A percentile compares a stretch with the other conserved stretches of the same genome.
phyloP scores from a whole-genome alignment of 2,888 invertebrate genomes.

The Drosophila emarginata region DNA sequence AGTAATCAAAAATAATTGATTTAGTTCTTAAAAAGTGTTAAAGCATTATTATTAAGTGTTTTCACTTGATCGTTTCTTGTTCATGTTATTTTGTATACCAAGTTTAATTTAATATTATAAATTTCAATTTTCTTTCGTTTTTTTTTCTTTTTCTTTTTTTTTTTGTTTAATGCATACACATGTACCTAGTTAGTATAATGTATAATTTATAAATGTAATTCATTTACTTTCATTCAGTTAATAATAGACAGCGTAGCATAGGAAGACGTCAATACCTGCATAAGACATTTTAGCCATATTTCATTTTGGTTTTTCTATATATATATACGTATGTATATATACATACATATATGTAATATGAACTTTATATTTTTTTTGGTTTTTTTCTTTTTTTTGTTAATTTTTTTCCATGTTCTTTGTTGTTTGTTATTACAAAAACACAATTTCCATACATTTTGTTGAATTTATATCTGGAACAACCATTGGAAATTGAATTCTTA shows the following conservation, averaged over 20 bases:
- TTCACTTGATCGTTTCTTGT: slow-evolving; percentile 24
- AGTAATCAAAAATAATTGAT: slow-evolving; percentile 18
- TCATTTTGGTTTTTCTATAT: slow-evolving; percentile 45
- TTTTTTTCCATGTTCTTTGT: slow-evolving; percentile 22
- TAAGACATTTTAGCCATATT: slow-evolving; percentile 83
- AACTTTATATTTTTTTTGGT: no score
- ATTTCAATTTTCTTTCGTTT: slow-evolving; percentile 36
- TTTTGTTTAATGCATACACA: slow-evolving; percentile 67
- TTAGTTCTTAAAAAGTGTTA: slow-evolving; percentile 25
- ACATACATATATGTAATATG: slow-evolving; percentile 49
- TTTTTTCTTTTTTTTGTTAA: slow-evolving; percentile 34
- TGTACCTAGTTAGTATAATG: slow-evolving; percentile 74
- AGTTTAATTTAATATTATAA: slow-evolving; percentile 21
- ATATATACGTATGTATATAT: not conserved
- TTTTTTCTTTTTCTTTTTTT: no score
- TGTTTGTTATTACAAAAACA: slow-evolving; percentile 50
- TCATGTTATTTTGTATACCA: slow-evolving; percentile 15
- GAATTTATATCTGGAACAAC: slow-evolving; percentile 55
- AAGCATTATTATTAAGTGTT: slow-evolving; percentile 33
- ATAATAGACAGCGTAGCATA: slow-evolving; percentile 84
- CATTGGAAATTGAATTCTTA: slow-evolving; percentile 54
- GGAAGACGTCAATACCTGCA: slow-evolving; percentile 84
- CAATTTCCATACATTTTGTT: not conserved
- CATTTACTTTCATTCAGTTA: slow-evolving; percentile 79
- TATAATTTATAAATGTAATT: slow-evolving; percentile 75